A percentile compares a stretch with the other conserved stretches of the same genome.
phyloP scores from a whole-genome alignment of 2,113 vertebrate species.

The Forbesichthys papilliferus region DNA sequence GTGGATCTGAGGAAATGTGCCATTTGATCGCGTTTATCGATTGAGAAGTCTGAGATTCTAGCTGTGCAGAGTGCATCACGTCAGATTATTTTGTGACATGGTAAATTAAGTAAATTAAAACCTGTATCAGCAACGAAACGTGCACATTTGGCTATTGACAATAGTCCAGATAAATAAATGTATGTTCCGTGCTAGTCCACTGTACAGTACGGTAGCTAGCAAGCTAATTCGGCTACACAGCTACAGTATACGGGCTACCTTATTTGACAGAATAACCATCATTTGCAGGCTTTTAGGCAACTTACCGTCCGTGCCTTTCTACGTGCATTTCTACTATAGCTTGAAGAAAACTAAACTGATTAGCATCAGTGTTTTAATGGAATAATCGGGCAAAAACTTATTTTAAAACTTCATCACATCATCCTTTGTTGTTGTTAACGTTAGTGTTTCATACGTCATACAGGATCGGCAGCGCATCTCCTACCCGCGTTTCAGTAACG shows the following conservation, averaged over 20 bases:
- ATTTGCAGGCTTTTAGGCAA: neutral
- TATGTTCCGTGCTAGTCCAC: neutral
- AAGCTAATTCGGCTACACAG: neutral
- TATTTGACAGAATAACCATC: slow-evolving; percentile 20
- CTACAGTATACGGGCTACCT: slow-evolving; percentile 19
- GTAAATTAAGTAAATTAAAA: no score
- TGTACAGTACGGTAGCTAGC: neutral
- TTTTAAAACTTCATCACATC: slow-evolving; percentile 47
- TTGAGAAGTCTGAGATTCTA: no score
- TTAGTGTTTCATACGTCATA: slow-evolving; percentile 23
- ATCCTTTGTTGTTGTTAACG: slow-evolving; percentile 57
- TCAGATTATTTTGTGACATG: no score
- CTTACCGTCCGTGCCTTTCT: slow-evolving; percentile 47
- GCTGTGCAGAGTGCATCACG: no score
- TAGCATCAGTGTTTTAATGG: neutral
- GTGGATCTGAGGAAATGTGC: no score
- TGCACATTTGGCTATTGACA: no score
- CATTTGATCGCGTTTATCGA: no score
- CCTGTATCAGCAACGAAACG: no score
- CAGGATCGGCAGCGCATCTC: neutral
- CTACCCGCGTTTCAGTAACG: slow-evolving; percentile 46
- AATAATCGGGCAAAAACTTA: neutral
- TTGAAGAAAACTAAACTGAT: no score
- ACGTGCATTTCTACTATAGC: neutral
- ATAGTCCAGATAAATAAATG: no score